Evolutionary conservation across 2,888 invertebrate genomes (phyloP), one percentile per base, ranked within the genome.

Genomic region (Bhutanitis thaidina): DNA sequence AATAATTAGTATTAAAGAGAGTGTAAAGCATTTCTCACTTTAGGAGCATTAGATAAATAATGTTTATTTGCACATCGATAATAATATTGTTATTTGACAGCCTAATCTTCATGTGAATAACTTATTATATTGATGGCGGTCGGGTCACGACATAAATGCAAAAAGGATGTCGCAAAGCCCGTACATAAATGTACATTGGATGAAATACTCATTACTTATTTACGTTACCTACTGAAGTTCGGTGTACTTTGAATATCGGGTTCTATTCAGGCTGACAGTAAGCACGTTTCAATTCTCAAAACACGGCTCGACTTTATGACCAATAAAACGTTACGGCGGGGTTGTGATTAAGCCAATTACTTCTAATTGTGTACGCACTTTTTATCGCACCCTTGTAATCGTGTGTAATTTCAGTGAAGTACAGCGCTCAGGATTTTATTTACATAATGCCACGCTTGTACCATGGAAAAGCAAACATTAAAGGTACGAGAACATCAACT

Each of bases 321-420:
- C 72, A 65, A 80, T 81, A 78, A 80, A 80, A 73, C 56, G 64
- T 74, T 70, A 80, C 68, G 59, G 65, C 52, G 57, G 67, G 65
- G 60, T 63, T 63, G 70, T 71, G 71, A 80, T 79, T 80, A 80
- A 74, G 64, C 58, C 68, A 71, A 76, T 77, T 76, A 75, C 71
- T 60, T 65, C 59, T 62, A 59, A 72, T 75, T 72, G 71, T 71
- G 61, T 67, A 66, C 60, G 20, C 74, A 75, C 70, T 61, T 65
- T 58, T 62, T 59, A 72, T 73, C 71, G 71, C 71, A 61, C 67
- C 63, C 59, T 66, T 72, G 59, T 60, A 57, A 59, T 59, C 71
- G 62, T 71, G 64, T 74, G 72, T 73, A 71, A 54, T 57, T 53
- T 51, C 36, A 32, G 39, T 30, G 36, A 35, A 27, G 16, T 27